Base-by-base conservation (phyloP, 1,140 invertebrate genomes). In the Apis dorsata region DNA sequence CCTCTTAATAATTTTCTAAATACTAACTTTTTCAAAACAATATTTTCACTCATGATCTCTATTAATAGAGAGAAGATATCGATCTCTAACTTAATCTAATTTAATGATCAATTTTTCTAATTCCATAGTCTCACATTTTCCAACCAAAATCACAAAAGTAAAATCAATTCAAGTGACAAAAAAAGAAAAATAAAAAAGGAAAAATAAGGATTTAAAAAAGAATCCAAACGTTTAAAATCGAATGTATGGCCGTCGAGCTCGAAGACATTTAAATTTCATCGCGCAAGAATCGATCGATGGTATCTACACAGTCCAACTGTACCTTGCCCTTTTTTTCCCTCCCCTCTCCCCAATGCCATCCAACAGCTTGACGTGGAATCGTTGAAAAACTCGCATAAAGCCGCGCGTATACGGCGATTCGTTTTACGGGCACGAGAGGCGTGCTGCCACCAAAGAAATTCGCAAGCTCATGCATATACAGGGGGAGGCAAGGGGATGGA, bases 401-500 rank as follows among this genome's bases (percentile, higher is more conserved):
- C 74, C 82, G 86, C 86, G 81, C 85, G 86, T 82, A 76, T 83
- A 80, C 84, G 86, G 21, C 85, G 90, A 92, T 92, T 91, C 90
- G 86, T 92, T 92, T 92, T 91, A 92, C 90, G 90, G 90, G 84
- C 89, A 91, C 87, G 90, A 88, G 89, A 90, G 88, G 90, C 90
- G 90, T 91, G 91, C 91, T 91, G 92, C 88, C 87, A 88, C 83
- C 86, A 91, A 92, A 92, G 90, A 92, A 92, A 92, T 89, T 91
- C 89, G 89, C 90, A 85, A 85, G 88, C 92, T 92, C 92, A 93
- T 93, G 90, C 90, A 92, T 93, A 93, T 91, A 92, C 83, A 89
- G 83, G 84, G 79, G 75, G 72, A 78, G 76, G 75, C 55, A 44
- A 86, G 84, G 81, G 53, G 57, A 49, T 78, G 84, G 84, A 79